A percentile compares a stretch with the other conserved stretches of the same genome.
These are phyloP conservation scores for Glaucomys volans DNA, from an alignment of 2,113 vertebrate species.

Conservation along the genomic window DNA sequence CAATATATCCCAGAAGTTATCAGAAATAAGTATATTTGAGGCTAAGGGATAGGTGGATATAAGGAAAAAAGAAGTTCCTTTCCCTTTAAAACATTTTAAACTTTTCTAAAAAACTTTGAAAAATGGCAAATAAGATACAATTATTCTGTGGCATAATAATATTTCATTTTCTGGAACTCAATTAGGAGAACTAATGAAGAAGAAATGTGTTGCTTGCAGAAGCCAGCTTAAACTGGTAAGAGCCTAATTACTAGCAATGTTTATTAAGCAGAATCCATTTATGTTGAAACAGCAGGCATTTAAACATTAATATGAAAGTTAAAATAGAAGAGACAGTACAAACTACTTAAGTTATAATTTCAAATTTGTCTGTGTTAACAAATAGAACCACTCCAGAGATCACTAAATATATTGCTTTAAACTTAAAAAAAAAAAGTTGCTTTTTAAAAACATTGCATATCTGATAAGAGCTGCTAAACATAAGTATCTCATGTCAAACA, in stretches of 20 bases:
- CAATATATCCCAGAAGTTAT: neutral
- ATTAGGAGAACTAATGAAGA: slow-evolving; percentile 80
- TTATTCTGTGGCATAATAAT: slow-evolving; percentile 50
- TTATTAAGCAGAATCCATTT: slow-evolving; percentile 83
- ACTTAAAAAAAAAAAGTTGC: neutral
- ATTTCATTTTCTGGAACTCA: slow-evolving; percentile 74
- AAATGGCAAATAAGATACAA: slow-evolving; percentile 49
- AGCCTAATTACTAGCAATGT: slow-evolving; percentile 73
- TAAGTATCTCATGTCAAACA: slow-evolving; percentile 57
- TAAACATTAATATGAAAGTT: slow-evolving; percentile 76
- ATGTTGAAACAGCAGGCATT: slow-evolving; percentile 72
- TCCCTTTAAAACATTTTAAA: slow-evolving; percentile 31
- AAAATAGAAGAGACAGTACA: slow-evolving; percentile 76
- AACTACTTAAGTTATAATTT: slow-evolving; percentile 76
- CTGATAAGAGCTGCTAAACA: slow-evolving; percentile 44
- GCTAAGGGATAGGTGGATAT: neutral
- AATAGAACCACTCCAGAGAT: slow-evolving; percentile 76
- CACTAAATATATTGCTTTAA: slow-evolving; percentile 71
- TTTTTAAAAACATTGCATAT: slow-evolving; percentile 46
- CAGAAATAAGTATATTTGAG: slow-evolving; percentile 39
- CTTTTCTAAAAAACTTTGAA: slow-evolving; percentile 31
- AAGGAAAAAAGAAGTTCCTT: neutral
- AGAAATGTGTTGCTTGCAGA: slow-evolving; percentile 66
- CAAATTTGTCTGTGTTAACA: slow-evolving; percentile 79
- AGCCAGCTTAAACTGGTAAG: slow-evolving; percentile 75